Evolutionary conservation across 2,888 invertebrate species (phyloP).

Genomic region (Platypus cylindrus): DNA sequence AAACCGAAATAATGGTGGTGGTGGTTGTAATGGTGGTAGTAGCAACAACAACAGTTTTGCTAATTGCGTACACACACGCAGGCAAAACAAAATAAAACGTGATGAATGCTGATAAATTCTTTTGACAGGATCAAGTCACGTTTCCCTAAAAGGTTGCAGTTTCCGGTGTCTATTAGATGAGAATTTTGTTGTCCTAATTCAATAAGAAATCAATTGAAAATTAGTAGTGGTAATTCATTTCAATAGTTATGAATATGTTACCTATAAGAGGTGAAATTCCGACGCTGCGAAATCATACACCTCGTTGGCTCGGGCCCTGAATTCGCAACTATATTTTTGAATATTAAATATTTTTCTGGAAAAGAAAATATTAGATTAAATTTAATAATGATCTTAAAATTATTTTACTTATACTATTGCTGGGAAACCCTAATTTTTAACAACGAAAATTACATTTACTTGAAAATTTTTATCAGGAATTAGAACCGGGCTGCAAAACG

Average conservation of each 20-base stretch:
- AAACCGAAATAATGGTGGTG: constrained; percentile 10
- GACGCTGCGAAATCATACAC: constrained; percentile 87
- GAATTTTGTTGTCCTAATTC: constrained; percentile 82
- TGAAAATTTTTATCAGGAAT: no score
- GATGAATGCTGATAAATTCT: constrained; percentile 10
- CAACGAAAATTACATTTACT: no score
- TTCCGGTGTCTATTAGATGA: constrained; percentile 96
- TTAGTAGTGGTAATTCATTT: no score
- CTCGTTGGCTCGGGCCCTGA: constrained; percentile 60
- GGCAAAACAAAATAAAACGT: constrained; percentile 15
- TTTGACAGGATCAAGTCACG: constrained; percentile 61
- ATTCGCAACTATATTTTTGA: constrained; percentile 73
- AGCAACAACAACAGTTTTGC: constrained; percentile 5
- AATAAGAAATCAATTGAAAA: no score
- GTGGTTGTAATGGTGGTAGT: constrained; percentile 6
- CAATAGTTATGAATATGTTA: constrained; percentile 25
- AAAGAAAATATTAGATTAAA: no score
- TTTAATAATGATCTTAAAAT: no score
- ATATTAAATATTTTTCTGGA: constrained; percentile 89
- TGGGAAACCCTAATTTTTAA: no score
- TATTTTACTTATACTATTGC: no score
- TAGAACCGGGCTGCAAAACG: no score
- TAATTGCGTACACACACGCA: constrained; percentile 8
- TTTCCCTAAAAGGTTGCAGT: constrained; percentile 92
- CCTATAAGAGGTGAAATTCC: constrained; percentile 68